A percentile compares a stretch with the other conserved stretches of the same genome.
Evolutionary conservation across 1,140 invertebrate genomes (phyloP).

Genomic region (Lucilia sericata): DNA sequence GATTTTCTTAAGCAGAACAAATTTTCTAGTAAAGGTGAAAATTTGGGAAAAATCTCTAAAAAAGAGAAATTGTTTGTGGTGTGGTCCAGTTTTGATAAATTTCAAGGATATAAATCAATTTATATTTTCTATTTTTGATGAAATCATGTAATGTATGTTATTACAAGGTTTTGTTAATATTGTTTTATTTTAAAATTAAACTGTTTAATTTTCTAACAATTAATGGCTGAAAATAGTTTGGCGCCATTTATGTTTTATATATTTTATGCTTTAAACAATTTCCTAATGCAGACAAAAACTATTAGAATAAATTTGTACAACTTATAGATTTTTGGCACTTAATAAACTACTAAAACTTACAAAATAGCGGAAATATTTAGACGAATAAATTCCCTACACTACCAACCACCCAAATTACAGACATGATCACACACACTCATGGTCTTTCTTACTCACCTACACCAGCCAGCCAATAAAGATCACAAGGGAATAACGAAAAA

Average conservation of each 20-base stretch:
- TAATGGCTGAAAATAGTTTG: no score
- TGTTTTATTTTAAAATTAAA: no score
- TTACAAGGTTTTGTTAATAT: no score
- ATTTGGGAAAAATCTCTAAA: neutral
- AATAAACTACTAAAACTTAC: neutral
- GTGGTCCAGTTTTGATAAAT: neutral
- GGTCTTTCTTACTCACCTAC: no score
- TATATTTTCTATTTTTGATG: neutral
- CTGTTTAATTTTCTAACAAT: no score
- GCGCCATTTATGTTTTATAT: no score
- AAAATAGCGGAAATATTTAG: neutral
- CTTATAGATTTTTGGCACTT: neutral
- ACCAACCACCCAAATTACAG: neutral
- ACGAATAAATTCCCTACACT: neutral
- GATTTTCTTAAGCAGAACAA: neutral
- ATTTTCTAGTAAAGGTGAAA: neutral
- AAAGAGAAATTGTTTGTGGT: neutral
- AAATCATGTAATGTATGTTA: no score
- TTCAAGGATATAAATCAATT: constrained; percentile 17
- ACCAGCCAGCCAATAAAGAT: neutral
- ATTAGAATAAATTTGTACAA: neutral
- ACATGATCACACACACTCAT: neutral
- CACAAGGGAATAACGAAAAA: neutral
- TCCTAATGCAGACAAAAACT: no score
- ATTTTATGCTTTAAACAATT: no score